phyloP scores from a whole-genome alignment of 2,113 vertebrate species.

The Speoplatyrhinus poulsoni region DNA sequence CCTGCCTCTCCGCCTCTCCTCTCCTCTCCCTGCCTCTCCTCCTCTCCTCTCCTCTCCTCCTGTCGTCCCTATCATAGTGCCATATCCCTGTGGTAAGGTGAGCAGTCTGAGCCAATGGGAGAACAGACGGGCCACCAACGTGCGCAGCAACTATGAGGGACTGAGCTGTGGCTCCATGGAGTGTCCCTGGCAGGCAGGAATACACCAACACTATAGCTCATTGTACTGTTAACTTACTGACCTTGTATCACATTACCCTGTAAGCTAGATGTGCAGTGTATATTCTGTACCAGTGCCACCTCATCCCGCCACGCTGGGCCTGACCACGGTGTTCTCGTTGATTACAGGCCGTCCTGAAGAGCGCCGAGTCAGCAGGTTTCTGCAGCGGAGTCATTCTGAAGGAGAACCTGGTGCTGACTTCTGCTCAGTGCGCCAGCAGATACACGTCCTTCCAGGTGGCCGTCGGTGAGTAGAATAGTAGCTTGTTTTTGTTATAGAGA shows the following conservation, averaged over 20 bases:
- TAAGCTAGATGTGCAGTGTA: too few relatives aligned
- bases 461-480: slow-evolving; percentile 68
- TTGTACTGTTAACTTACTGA: too few relatives aligned
- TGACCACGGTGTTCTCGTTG: not conserved
- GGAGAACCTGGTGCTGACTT: slow-evolving; percentile 76
- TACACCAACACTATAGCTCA: not conserved
- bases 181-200: slow-evolving; percentile 79
- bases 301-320: too few relatives aligned
- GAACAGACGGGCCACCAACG: slow-evolving; percentile 33
- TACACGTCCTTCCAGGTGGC: slow-evolving; percentile 60
- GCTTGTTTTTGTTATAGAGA: too few relatives aligned
- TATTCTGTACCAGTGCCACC: too few relatives aligned
- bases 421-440: slow-evolving; percentile 68
- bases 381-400: slow-evolving; percentile 78
- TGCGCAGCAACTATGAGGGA: slow-evolving; percentile 48
- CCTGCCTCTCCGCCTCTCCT: too few relatives aligned
- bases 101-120: slow-evolving; percentile 43
- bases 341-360: slow-evolving; percentile 70
- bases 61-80: slow-evolving; percentile 33
- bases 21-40: too few relatives aligned
- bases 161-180: slow-evolving; percentile 50
- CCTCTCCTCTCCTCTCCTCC: not conserved
- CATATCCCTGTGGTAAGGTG: slow-evolving; percentile 69
- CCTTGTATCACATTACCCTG: too few relatives aligned
- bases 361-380: slow-evolving; percentile 54